Evolutionary conservation across 2,113 vertebrate genomes (phyloP), one percentile per base, ranked within the genome.

Genomic region (Ciconia stormi): DNA sequence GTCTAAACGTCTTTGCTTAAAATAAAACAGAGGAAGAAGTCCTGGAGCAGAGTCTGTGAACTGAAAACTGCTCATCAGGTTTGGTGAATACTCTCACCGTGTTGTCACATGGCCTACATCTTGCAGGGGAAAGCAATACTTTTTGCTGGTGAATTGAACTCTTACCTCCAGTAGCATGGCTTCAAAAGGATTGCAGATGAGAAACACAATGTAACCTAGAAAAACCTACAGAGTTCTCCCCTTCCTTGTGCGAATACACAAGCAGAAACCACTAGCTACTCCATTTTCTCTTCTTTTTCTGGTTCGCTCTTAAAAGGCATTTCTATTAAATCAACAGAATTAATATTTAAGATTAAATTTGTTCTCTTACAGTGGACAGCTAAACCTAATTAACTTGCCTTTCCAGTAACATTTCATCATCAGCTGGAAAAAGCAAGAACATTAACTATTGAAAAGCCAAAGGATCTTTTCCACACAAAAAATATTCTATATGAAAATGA

Each of bases 211-310:
- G 13, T 22, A 47, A 53, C 8, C 15, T 26, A 49, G 32, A 42
- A 34, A 3, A 42, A 36, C 32, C 34, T 49, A 2, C 0, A 22
- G 16, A 46, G 6, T 32, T 52, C 13, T 67, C 9, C 32, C 36
- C 3, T 52, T 30, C 19, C 36, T 19, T 34, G 29, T 7, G 15
- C 0, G 1, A 61, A 12, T 14, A 12, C 29, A 14, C 1, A 3
- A 44, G n/a, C 8, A 29, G 22, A 21, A 23, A 53, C 13, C 12
- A 23, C 36, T 20, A 56, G 11, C 34, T 63, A 26, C 19, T 58
- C 29, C 1, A 0, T 34, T 58, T 66, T 71, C 6, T 22, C 8
- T 63, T 42, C n/a, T 58, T 71, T 72, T 82, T 62, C 77, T 50
- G 27, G 9, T 9, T 16, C 58, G 47, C 36, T 81, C 10, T 63